Evolutionary conservation across 2,888 invertebrate species (phyloP), one percentile per base, ranked within the genome.

Genomic region (Lissocephala sabroskyi): DNA sequence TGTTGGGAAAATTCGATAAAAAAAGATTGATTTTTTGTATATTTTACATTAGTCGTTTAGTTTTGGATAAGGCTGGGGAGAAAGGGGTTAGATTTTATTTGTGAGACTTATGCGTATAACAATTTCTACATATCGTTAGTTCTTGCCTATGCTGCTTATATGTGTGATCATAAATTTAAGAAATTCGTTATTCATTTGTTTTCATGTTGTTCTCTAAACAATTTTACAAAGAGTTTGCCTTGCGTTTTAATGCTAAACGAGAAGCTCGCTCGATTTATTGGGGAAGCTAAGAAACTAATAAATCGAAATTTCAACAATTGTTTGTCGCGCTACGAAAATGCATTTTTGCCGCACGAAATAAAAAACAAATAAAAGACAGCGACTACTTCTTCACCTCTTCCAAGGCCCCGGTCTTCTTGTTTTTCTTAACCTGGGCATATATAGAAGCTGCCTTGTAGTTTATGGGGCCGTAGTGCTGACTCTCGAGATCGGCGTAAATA

Each of bases 361-460:
- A n/a, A n/a, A n/a, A n/a, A n/a, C n/a, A n/a, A n/a, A n/a, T n/a
- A n/a, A n/a, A n/a, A n/a, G n/a, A 23, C 7, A 5, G 23, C 4
- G 23, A 23, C 45, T 42, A 70, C 42, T 66, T 54, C 55, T 79
- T 75, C 36, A 70, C 61, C 62, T 82, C 80, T 47, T 76, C 76
- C 54, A 84, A 50, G 53, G 80, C 80, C 52, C 84, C 84, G 42
- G 78, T 79, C 70, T 83, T 81, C 61, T 81, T 81, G 54, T 84
- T 79, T 81, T 90, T 89, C 83, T 91, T 91, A 86, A 91, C 89
- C 70, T 90, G 89, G 52, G 92, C 91, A 85, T 92, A 91, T 74
- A 94, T 89, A 29, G 94, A 95, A 50, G 95, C 95, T 56, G 92
- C 92, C 82, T 95, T 95, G 86, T 95, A 95, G 86, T 95, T 93